These are phyloP conservation scores for Luperina testacea DNA, from an alignment of 2,888 invertebrate species.

Conservation along the genomic window DNA sequence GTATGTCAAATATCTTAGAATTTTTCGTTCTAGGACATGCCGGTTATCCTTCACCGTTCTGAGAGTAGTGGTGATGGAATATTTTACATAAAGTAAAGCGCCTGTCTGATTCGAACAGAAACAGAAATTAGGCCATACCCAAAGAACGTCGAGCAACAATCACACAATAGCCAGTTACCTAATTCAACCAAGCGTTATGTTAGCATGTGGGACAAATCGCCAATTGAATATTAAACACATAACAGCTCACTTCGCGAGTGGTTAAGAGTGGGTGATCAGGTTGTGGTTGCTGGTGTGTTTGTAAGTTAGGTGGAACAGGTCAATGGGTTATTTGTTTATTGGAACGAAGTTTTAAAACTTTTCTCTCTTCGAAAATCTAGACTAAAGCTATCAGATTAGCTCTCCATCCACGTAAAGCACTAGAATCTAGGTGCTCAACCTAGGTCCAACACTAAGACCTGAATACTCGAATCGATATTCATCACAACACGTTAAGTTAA, in stretches of 20 bases:
- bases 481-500: slow-evolving; percentile 11
- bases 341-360: neutral
- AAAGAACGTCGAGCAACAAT: neutral
- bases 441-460: slow-evolving; percentile 30
- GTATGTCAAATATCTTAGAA: too few relatives aligned
- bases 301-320: neutral
- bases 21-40: neutral
- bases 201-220: slow-evolving; percentile 40
- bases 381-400: neutral
- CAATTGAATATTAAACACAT: slow-evolving; percentile 48
- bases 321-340: neutral
- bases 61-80: neutral
- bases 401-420: slow-evolving; percentile 18
- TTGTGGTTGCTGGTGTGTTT: slow-evolving; percentile 9
- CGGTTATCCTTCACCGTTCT: neutral
- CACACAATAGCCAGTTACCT: slow-evolving; percentile 47
- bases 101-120: neutral
- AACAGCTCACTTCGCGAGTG: slow-evolving; percentile 29
- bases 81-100: neutral
- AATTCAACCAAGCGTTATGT: slow-evolving; percentile 33
- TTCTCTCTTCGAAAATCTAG: neutral
- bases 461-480: slow-evolving; percentile 46
- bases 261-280: slow-evolving; percentile 15
- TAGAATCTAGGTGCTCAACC: slow-evolving; percentile 19
- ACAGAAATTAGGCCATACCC: slow-evolving; percentile 1